Base-by-base conservation (phyloP, 2,797 vertebrate species). In the Propithecus deckenii region DNA sequence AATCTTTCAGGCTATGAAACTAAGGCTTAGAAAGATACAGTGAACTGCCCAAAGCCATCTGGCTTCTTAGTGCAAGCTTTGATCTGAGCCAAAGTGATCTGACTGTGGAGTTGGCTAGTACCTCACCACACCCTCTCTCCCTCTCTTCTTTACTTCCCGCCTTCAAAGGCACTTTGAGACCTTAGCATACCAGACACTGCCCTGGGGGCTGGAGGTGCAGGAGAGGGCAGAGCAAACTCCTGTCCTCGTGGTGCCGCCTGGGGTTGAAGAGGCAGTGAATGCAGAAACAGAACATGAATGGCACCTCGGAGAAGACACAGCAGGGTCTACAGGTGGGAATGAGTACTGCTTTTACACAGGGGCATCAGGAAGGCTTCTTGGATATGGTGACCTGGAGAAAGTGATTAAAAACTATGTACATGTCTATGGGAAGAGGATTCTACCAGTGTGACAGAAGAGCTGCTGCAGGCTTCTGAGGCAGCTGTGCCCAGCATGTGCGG, bases 1-100 rank as follows among this genome's bases (percentile, higher is more conserved):
- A 41, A 38, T 35, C 57, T 72, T 65, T 86, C 48, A 50, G 91
- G 43, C 41, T 38, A 50, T 43, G 55, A 81, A 80, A 86, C 48
- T 14, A 15, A 86, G 35, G 22, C 17, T 50, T 41, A 50, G 48
- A 32, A 80, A 74, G 57, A 76, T 35, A 57, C 12, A 38, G 41
- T 22, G 41, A 91, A 69, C 46, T 78, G 20, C 20, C 50, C 25
- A 41, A 23, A 14, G 35, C 23, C 25, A 10, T 55, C 32, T 4
- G 55, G 43, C 13, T 48, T 38, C 71, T 57, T 5, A 46, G 78
- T 22, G 7, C 5, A 63, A 52, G 23, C 50, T 30, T 38, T 32
- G 75, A n/a, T 43, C 46, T 67, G 48, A 93, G 48, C 46, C 67
- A 69, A 74, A 17, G 14, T 1, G 17, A 75, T n/a, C 30, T 35